A percentile compares a stretch with the other conserved stretches of the same genome.
Evolutionary conservation across 2,113 vertebrate species (phyloP).

Genomic region (Puma concolor): DNA sequence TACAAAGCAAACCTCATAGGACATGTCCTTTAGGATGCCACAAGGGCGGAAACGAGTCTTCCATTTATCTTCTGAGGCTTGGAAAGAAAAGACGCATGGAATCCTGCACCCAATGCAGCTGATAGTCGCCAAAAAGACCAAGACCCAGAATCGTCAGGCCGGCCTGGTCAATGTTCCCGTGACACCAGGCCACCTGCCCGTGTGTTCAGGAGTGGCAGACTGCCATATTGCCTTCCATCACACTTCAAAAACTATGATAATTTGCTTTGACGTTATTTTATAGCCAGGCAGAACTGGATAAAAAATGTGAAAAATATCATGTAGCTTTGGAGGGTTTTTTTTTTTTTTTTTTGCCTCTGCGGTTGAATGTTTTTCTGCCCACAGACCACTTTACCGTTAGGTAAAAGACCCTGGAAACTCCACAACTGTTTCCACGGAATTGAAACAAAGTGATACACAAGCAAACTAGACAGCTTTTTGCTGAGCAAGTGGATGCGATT

Average conservation of each 20-base stretch:
- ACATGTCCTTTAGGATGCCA: neutral
- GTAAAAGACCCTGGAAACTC: neutral
- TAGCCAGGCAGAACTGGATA: neutral
- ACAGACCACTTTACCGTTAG: neutral
- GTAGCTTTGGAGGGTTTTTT: neutral
- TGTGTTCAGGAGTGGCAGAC: neutral
- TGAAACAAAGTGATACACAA: neutral
- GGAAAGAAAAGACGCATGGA: neutral
- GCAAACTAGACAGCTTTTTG: neutral
- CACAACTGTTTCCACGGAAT: neutral
- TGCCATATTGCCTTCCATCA: neutral
- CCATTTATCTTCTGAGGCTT: neutral
- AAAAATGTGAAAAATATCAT: slow-evolving; percentile 32
- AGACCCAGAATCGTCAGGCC: neutral
- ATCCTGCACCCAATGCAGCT: neutral
- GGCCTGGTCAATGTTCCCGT: neutral
- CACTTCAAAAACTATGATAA: neutral
- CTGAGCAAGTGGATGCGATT: neutral
- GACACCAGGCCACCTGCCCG: neutral
- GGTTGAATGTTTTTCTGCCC: neutral
- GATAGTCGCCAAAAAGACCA: neutral
- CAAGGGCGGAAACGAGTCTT: neutral
- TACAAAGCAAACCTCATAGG: slow-evolving; percentile 20
- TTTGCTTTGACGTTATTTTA: neutral
- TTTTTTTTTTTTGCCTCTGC: neutral